Evolutionary conservation across 1,140 invertebrate genomes (phyloP), one percentile per base, ranked within the genome.

Genomic region (Physella acuta): DNA sequence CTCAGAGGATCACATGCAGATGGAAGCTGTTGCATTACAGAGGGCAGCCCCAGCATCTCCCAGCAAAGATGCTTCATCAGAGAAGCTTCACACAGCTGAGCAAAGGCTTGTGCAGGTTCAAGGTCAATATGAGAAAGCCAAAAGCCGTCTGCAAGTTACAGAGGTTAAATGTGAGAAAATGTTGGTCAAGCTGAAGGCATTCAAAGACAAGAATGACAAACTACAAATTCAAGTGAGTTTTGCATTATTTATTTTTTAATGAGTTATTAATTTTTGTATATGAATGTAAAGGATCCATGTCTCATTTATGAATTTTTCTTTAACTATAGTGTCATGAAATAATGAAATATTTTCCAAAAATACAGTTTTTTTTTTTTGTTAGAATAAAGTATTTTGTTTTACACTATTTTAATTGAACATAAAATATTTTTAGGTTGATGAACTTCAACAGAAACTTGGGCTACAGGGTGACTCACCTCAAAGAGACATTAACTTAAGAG

Each of bases 111-210:
- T 56, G 51, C 34, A 44, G 44, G 31, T 78, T 17, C 60, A 70
- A 30, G 39, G 49, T 44, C 71, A 75, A 16, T 70, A 79, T 73
- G 76, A 78, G 49, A 74, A 73, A 65, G 55, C 72, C 14, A 79
- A 75, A 31, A 72, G 74, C 31, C 75, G 72, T 39, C 39, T 79
- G 17, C 71, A 76, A 30, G 70, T 75, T 26, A 62, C 69, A 16
- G 76, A 82, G 71, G 70, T 78, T 28, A 84, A 83, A 64, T 76
- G 76, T 71, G 80, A 81, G 59, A 83, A 84, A 60, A 80, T 84
- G 79, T 69, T 83, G 30, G 65, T 75, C 11, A 84, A 83, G 58
- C 59, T 83, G 37, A 83, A 83, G 70, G 68, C 73, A 11, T 83
- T 84, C 63, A 84, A 84, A 72, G 76, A 79, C 51, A 82, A 80